Base-by-base conservation (phyloP, 2,797 vertebrate genomes). In the Enteromius viviparus region DNA sequence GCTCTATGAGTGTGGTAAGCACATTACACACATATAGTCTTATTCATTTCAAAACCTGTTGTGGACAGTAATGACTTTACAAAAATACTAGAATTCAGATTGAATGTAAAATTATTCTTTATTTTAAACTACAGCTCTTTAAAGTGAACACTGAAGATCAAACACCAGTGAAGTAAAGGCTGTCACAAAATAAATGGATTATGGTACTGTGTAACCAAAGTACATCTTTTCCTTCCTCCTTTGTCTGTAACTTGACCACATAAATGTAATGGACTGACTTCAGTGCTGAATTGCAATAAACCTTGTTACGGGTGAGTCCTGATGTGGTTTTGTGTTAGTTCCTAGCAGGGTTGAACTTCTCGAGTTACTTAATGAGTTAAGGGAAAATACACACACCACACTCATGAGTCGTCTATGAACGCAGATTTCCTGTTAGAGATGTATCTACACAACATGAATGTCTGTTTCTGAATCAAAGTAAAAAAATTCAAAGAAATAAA, bases 1-100 rank as follows among this genome's bases (percentile, higher is more conserved):
- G 62, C 74, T 86, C 26, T 88, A 85, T 34, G 19, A 76, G 32
- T 86, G 81, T 81, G 68, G 81, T 85, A 74, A 88, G 45, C 84
- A 77, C n/a, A 86, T 62, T 74, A 69, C 12, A 58, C 37, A 0
- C 21, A 34, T 45, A 2, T 32, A 58, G 49, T 69, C 64, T 69
- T 2, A 8, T 17, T 32, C 62, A 40, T 70, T 29, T 55, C 7
- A 42, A 58, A 71, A 32, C 17, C n/a, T 10, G 4, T 45, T 29
- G 69, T 75, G 23, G 14, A 60, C 1, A 7, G 51, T 37, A 55
- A 42, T 47, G 6, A 77, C 19, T 62, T 10, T 6, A 29, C 15
- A 14, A 19, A 80, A 42, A 2, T 32, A 19, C 26, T 29, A 37
- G 4, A 26, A 42, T 45, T 21, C n/a, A 1, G 1, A 34, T 17